phyloP scores from a whole-genome alignment of 2,888 invertebrate genomes.

The Cryptosula pallasiana region DNA sequence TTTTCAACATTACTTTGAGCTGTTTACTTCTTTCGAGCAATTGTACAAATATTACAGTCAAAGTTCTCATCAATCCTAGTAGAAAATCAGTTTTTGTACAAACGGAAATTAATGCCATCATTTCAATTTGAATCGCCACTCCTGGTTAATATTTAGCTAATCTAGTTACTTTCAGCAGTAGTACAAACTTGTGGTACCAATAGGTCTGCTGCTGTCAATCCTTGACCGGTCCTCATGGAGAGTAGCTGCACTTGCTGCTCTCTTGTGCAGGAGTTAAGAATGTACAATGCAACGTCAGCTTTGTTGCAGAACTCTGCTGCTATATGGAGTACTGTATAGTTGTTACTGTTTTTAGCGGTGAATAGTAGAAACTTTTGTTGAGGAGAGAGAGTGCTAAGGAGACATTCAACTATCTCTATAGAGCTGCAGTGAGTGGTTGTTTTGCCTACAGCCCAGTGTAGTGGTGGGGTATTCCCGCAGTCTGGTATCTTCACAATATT shows the following conservation, averaged over 20 bases:
- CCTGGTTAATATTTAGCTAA: too few species aligned
- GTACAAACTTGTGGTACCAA: background rate
- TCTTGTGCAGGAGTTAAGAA: background rate
- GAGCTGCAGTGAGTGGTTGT: background rate
- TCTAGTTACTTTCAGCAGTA: too few species aligned
- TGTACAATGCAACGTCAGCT: background rate
- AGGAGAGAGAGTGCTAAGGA: background rate
- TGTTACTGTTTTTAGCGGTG: background rate
- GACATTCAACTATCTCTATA: background rate
- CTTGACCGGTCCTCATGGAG: background rate
- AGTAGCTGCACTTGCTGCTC: background rate
- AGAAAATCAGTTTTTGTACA: too few species aligned
- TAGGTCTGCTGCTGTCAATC: background rate
- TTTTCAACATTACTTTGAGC: too few species aligned
- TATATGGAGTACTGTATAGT: background rate
- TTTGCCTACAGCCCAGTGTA: background rate
- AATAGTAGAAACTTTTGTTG: background rate
- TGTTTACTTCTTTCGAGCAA: too few species aligned
- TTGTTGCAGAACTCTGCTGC: background rate
- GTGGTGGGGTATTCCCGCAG: background rate
- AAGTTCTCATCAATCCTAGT: too few species aligned
- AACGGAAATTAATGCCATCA: too few species aligned
- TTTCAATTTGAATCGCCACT: too few species aligned
- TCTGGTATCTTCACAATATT: background rate
- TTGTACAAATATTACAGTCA: too few species aligned